A percentile compares a stretch with the other conserved stretches of the same genome.
These are phyloP conservation scores for Trypoxylus dichotomus DNA, from an alignment of 1,140 invertebrate genomes.

Conservation along the genomic window DNA sequence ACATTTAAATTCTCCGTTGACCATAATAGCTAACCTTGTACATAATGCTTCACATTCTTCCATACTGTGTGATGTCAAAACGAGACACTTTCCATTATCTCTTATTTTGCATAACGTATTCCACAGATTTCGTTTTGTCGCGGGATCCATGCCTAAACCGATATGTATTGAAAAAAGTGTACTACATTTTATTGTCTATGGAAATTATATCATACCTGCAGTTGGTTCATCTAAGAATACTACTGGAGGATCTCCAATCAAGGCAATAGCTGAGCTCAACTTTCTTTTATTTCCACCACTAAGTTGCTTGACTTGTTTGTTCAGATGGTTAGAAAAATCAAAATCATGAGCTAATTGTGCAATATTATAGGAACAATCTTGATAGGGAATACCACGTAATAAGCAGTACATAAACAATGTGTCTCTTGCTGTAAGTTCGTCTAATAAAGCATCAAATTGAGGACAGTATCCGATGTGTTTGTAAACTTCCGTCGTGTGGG, in stretches of 20 bases:
- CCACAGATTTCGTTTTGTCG: conserved; percentile 78
- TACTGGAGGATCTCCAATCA: conserved; percentile 85
- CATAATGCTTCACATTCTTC: conserved; percentile 87
- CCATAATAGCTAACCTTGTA: conserved; percentile 85
- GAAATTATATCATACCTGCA: conserved; percentile 55
- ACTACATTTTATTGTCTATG: too few relatives aligned
- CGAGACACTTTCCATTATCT: conserved; percentile 66
- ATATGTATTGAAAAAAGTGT: too few relatives aligned
- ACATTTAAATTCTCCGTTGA: conserved; percentile 75
- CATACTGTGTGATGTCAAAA: conserved; percentile 81
- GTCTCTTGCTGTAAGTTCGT: conserved; percentile 76
- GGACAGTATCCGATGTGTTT: conserved; percentile 72
- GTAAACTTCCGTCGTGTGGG: conserved; percentile 59
- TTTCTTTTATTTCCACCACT: conserved; percentile 96
- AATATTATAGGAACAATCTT: conserved; percentile 49
- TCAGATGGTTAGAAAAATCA: conserved; percentile 57
- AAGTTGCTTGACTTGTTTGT: conserved; percentile 63
- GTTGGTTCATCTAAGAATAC: conserved; percentile 86
- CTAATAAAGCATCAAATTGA: conserved; percentile 79
- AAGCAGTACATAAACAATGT: conserved; percentile 73
- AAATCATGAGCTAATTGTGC: conserved; percentile 52
- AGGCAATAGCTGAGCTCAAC: conserved; percentile 86
- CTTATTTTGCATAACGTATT: conserved; percentile 64
- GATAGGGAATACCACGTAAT: conserved; percentile 67
- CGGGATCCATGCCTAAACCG: conserved; percentile 68